Evolutionary conservation across 1,140 invertebrate species (phyloP).

Genomic region (Meteorus sp.): DNA sequence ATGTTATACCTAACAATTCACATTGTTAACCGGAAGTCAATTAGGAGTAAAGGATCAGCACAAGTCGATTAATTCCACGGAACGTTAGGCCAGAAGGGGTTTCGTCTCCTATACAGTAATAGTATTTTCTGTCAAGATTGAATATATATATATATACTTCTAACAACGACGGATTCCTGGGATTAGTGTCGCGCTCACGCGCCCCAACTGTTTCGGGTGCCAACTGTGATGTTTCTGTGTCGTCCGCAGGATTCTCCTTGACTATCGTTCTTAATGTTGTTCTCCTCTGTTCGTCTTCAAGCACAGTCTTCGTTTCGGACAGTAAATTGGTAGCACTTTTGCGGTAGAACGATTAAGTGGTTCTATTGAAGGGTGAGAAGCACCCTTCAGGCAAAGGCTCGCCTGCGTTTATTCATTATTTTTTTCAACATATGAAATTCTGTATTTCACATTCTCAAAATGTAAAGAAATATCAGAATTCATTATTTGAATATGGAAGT

Average conservation of each 20-base stretch:
- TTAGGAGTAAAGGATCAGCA: slow-evolving; percentile 20
- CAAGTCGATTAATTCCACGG: slow-evolving; percentile 14
- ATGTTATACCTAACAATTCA: neutral
- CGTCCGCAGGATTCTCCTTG: neutral
- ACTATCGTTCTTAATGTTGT: too few relatives aligned
- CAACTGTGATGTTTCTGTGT: slow-evolving; percentile 17
- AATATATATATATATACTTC: neutral
- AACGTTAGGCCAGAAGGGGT: slow-evolving; percentile 16
- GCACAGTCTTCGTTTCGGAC: slow-evolving; percentile 13
- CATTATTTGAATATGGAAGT: too few relatives aligned
- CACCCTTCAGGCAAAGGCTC: slow-evolving; percentile 4
- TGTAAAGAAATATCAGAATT: too few relatives aligned
- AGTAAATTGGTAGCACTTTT: slow-evolving; percentile 18
- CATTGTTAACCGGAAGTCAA: slow-evolving; percentile 14
- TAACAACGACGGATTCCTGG: slow-evolving; percentile 12
- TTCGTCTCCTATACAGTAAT: neutral
- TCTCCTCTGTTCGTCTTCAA: neutral
- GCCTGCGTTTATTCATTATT: neutral
- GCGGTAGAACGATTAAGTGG: slow-evolving; percentile 19
- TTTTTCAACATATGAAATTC: neutral
- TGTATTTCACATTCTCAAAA: neutral
- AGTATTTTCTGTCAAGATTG: neutral
- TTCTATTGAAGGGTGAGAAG: too few relatives aligned
- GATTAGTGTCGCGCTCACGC: slow-evolving; percentile 3
- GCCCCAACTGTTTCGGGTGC: slow-evolving; percentile 11